phyloP scores from a whole-genome alignment of 2,797 vertebrate genomes.

The Karalla daura region DNA sequence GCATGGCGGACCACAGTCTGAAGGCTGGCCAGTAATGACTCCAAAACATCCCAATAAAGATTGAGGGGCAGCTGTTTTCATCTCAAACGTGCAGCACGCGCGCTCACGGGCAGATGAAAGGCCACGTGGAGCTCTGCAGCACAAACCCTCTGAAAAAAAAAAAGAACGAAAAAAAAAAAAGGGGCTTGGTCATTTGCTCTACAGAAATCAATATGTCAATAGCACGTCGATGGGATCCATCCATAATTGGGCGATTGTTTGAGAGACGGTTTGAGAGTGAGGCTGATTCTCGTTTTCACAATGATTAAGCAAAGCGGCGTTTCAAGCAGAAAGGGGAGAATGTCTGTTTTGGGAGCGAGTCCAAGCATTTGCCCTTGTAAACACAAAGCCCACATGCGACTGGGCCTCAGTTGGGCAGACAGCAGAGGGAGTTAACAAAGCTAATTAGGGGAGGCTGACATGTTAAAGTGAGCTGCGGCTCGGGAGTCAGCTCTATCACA shows the following conservation, averaged over 20 bases:
- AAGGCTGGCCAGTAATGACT: conserved; percentile 82
- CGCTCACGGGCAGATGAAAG: conserved; percentile 39
- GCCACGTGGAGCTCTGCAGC: conserved; percentile 34
- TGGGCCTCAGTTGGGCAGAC: conserved; percentile 82
- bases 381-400: conserved; percentile 80
- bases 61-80: conserved; percentile 73
- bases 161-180: conserved; percentile 39
- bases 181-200: conserved; percentile 47
- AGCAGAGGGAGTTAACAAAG: conserved; percentile 86
- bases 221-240: conserved; percentile 59
- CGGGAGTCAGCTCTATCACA: conserved; percentile 83
- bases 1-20: conserved; percentile 80
- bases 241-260: conserved; percentile 47
- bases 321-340: conserved; percentile 42
- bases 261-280: conserved; percentile 24
- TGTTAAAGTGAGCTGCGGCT: conserved; percentile 86
- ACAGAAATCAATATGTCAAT: conserved; percentile 73
- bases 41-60: conserved; percentile 81
- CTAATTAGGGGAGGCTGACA: conserved; percentile 87
- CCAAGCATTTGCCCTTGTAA: conserved; percentile 75
- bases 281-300: conserved; percentile 50
- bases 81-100: conserved; percentile 52
- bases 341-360: conserved; percentile 62
- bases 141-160: too few relatives aligned
- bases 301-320: conserved; percentile 49